Evolutionary conservation across 2,888 invertebrate genomes (phyloP).

Genomic region (Heliconius aoede): DNA sequence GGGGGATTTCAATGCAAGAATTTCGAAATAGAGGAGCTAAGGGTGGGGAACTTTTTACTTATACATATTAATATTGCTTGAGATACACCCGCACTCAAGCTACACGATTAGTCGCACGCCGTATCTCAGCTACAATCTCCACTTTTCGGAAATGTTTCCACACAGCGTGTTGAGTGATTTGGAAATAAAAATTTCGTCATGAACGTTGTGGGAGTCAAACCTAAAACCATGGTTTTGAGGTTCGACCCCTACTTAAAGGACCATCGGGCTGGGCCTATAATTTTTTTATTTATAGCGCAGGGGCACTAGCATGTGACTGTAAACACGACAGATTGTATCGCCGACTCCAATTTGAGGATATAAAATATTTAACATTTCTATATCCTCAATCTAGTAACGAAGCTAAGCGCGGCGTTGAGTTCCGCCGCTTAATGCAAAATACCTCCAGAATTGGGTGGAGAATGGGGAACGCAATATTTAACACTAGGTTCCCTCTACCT

Average conservation of each 20-base stretch:
- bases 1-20: slow-evolving; percentile 23
- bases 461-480: neutral
- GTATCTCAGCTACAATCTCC: neutral
- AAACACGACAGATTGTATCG: neutral
- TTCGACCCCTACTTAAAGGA: no score
- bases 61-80: neutral
- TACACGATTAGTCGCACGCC: neutral
- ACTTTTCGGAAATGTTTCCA: neutral
- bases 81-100: no score
- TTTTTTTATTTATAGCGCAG: neutral
- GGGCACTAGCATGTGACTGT: neutral
- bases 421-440: neutral
- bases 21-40: neutral
- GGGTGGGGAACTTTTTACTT: neutral
- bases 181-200: neutral
- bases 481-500: neutral
- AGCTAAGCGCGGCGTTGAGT: neutral
- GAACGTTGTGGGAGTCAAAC: no score
- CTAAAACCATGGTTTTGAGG: no score
- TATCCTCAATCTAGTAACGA: neutral
- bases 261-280: no score
- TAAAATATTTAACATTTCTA: neutral
- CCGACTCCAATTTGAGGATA: neutral
- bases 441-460: no score
- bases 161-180: neutral